Evolutionary conservation across 2,113 vertebrate species (phyloP).

Genomic region (Puffinus mauretanicus): DNA sequence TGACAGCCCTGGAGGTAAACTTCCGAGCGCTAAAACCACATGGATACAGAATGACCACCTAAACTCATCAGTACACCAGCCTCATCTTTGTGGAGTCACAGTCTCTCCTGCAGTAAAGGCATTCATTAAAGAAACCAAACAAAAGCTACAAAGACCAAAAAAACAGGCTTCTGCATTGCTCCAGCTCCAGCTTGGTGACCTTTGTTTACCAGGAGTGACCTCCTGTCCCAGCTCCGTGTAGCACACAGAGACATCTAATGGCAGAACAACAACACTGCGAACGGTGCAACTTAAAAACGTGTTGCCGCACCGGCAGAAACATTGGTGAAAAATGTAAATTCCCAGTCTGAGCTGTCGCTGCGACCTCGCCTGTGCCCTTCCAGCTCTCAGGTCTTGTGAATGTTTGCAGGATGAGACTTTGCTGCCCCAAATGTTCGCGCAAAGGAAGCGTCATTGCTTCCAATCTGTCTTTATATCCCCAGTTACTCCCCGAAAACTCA

Average conservation of each 20-base stretch:
- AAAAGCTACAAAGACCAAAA: neutral
- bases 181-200: neutral
- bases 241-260: conserved; percentile 41
- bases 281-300: fast-evolving
- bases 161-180: neutral
- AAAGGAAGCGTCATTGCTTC: neutral
- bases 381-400: neutral
- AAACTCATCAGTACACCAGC: neutral
- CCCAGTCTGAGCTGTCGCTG: neutral
- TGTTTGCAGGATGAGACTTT: neutral
- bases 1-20: neutral
- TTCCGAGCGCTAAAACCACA: fast-evolving
- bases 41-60: no score
- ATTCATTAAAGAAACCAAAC: neutral
- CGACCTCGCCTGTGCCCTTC: neutral
- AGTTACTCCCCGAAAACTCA: fast-evolving
- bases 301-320: fast-evolving
- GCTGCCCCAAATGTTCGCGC: fast-evolving
- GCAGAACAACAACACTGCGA: conserved; percentile 20
- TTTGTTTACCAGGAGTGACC: neutral
- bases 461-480: neutral
- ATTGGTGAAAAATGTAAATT: fast-evolving
- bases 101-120: neutral
- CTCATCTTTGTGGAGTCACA: neutral
- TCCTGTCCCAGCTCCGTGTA: neutral